phyloP scores from a whole-genome alignment of 2,797 vertebrate genomes.

The Oophaga sylvatica region DNA sequence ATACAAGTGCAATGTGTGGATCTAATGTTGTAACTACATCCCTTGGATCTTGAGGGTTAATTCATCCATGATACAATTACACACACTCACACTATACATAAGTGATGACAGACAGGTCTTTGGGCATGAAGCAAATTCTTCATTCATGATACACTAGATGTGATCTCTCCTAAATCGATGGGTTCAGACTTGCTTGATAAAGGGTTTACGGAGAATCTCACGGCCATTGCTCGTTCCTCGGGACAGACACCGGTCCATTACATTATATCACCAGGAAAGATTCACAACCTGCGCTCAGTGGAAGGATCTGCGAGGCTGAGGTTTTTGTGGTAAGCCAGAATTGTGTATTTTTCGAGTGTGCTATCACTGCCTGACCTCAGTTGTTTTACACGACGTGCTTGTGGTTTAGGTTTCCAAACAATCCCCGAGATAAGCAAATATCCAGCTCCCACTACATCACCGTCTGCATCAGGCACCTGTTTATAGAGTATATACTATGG shows the following conservation, averaged over 20 bases:
- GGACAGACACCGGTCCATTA: background rate
- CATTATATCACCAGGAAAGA: background rate
- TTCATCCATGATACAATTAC: slow-evolving; percentile 7
- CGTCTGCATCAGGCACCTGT: slow-evolving; percentile 59
- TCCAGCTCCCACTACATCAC: slow-evolving; percentile 57
- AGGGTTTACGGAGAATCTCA: background rate
- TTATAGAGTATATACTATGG: slow-evolving; percentile 61
- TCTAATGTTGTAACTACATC: no score
- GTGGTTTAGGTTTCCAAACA: slow-evolving; percentile 76
- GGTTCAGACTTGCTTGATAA: slow-evolving; percentile 10
- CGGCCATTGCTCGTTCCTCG: background rate
- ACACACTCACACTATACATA: background rate
- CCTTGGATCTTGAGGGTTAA: background rate
- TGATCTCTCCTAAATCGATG: slow-evolving; percentile 10
- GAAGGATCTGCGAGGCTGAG: slow-evolving; percentile 65
- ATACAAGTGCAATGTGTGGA: background rate
- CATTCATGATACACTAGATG: background rate
- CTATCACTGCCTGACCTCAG: slow-evolving; percentile 67
- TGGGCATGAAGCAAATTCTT: slow-evolving; percentile 24
- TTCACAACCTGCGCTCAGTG: background rate
- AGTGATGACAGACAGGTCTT: background rate
- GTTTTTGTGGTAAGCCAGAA: slow-evolving; percentile 70
- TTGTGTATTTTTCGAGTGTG: slow-evolving; percentile 64
- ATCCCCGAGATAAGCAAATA: slow-evolving; percentile 70
- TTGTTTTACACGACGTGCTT: slow-evolving; percentile 67